phyloP scores from a whole-genome alignment of 1,140 invertebrate genomes.

The Caerostris darwini region DNA sequence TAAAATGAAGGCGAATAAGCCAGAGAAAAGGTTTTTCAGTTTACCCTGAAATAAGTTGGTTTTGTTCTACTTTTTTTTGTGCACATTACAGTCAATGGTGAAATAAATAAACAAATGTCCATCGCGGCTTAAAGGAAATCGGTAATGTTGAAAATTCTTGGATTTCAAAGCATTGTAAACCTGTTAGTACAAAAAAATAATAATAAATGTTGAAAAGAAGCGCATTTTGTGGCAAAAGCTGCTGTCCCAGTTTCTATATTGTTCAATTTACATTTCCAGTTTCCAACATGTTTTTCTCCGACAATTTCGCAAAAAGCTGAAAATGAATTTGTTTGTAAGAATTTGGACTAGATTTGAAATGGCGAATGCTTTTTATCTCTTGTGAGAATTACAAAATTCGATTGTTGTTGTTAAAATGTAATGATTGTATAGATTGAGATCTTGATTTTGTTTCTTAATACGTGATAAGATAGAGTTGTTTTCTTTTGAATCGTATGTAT shows the following conservation, averaged over 20 bases:
- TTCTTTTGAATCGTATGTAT: not conserved
- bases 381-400: not conserved
- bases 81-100: not conserved
- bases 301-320: not conserved
- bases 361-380: not conserved
- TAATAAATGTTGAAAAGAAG: not conserved
- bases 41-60: not conserved
- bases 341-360: not conserved
- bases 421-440: not conserved
- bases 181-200: not conserved
- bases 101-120: not conserved
- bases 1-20: not conserved
- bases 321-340: slow-evolving; percentile 12
- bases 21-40: not conserved
- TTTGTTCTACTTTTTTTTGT: not conserved
- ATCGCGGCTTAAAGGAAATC: not conserved
- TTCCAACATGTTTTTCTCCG: not conserved
- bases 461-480: not conserved
- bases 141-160: not conserved
- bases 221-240: not conserved
- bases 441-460: not conserved
- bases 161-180: not conserved
- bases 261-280: slow-evolving; percentile 47
- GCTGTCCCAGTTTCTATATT: not conserved
- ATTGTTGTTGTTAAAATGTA: not conserved